Evolutionary conservation across 2,797 vertebrate species (phyloP), one percentile per base, ranked within the genome.

Genomic region (Pangasius sanitwongsei): DNA sequence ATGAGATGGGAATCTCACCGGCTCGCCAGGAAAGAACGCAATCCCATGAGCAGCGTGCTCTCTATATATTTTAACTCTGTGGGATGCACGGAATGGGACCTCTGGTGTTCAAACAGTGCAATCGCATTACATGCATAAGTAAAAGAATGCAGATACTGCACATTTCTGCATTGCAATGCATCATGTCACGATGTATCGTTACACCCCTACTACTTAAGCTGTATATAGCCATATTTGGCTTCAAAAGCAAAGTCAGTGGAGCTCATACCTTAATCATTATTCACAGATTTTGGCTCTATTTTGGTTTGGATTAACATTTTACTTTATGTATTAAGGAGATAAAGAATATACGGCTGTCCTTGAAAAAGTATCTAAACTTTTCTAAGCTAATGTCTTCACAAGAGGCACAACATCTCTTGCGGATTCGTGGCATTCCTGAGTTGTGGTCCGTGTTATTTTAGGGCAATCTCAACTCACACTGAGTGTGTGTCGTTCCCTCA

Each of bases 401-500:
- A 5, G 1, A 34, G 2, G 53, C 31, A 34, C 77, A 12, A 18
- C 57, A 34, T 81, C 31, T 78, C 48, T 13, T 2, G 0, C 48
- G 31, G 75, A 78, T n/a, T 18, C 23, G 23, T 18, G 75, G 77
- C 11, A 37, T 61, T 37, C 34, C 50, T 48, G 16, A 34, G 16
- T 20, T 61, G 28, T 5, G 31, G 44, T 23, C 23, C 16, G 6
- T 63, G 41, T 82, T 74, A 83, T 86, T 83, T 72, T 74, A 11
- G 23, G 53, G 23, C 85, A 55, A 59, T 37, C 74, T 86, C 86
- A 87, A 81, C 13, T 82, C 86, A n/a, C 37, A 55, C 81, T 28
- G 15, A 44, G 57, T 63, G 57, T 15, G n/a, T 87, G 67, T 89
- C 86, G 41, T 86, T 89, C 75, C 63, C 83, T 57, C 70, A 48